Conservation (phyloP, 2,113 vertebrate genomes). For the Hucho hucho region DNA sequence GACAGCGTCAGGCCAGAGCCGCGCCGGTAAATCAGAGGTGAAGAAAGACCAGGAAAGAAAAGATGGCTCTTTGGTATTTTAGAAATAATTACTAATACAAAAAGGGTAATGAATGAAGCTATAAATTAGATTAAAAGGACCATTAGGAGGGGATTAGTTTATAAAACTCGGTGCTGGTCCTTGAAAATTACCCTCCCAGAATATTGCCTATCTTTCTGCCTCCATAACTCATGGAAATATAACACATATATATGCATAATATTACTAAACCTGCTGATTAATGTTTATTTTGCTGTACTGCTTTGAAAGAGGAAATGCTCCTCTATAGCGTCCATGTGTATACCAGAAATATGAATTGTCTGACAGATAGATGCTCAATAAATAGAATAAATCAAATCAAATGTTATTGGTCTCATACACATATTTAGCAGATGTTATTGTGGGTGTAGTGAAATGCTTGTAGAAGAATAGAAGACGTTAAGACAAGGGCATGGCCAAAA, state of each 20-base stretch:
- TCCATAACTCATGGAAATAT: conserved; percentile 78
- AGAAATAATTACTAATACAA: conserved; percentile 99
- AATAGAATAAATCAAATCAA: not conserved
- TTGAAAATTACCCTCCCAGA: conserved; percentile 84
- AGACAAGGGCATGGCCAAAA: not conserved
- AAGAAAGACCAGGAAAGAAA: conserved; percentile 88
- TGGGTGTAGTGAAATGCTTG: too few relatives aligned
- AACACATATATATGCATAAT: conserved; percentile 68
- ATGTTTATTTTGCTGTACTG: conserved; percentile 74
- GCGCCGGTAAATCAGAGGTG: conserved; percentile 87
- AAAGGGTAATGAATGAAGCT: conserved; percentile 96
- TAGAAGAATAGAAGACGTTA: not conserved
- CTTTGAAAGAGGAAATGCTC: conserved; percentile 18
- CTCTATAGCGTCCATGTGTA: not conserved
- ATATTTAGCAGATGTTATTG: too few relatives aligned
- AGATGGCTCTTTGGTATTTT: conserved; percentile 99
- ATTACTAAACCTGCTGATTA: conserved; percentile 81
- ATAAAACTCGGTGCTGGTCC: conserved; percentile 91
- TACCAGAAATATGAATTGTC: not conserved
- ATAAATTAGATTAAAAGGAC: conserved; percentile 96
- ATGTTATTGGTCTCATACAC: too few relatives aligned
- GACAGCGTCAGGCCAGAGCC: conserved; percentile 89
- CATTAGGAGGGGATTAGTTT: conserved; percentile 96
- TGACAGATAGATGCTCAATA: not conserved
- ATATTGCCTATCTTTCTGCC: conserved; percentile 83